Evolutionary conservation across 2,797 vertebrate species (phyloP).

Genomic region (Gymnothorax javanicus): DNA sequence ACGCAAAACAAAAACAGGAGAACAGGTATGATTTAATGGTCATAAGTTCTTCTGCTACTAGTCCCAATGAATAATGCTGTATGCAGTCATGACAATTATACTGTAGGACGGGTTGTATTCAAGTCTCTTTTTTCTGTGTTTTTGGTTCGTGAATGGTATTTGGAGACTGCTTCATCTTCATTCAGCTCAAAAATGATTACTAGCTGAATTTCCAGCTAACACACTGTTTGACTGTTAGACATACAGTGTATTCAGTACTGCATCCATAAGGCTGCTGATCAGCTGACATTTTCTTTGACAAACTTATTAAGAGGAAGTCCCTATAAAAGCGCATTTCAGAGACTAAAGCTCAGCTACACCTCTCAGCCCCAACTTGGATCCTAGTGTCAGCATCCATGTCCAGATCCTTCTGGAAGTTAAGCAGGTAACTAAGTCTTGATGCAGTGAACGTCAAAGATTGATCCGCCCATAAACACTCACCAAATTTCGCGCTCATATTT

Average conservation of each 20-base stretch:
- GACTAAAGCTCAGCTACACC: constrained; percentile 70
- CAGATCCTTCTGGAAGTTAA: neutral
- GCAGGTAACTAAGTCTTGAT: neutral
- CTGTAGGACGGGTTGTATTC: neutral
- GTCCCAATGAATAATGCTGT: neutral
- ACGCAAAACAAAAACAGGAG: constrained; percentile 10
- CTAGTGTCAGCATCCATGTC: neutral
- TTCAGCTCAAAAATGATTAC: neutral
- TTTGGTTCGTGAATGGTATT: neutral
- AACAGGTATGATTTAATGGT: neutral
- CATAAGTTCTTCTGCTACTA: neutral
- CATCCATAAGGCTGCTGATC: neutral
- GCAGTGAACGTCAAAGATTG: neutral
- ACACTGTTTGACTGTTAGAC: neutral
- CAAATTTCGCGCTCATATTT: neutral
- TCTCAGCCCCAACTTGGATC: constrained; percentile 42
- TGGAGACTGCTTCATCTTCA: neutral
- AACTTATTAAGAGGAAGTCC: neutral
- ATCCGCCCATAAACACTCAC: neutral
- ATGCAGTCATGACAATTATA: neutral
- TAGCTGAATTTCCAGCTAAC: neutral
- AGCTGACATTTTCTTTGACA: neutral
- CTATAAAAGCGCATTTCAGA: constrained; percentile 49
- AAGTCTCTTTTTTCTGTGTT: neutral
- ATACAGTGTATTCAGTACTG: neutral